These are phyloP conservation scores for Sussaba pulchella DNA, from an alignment of 2,888 invertebrate species.

Conservation along the genomic window DNA sequence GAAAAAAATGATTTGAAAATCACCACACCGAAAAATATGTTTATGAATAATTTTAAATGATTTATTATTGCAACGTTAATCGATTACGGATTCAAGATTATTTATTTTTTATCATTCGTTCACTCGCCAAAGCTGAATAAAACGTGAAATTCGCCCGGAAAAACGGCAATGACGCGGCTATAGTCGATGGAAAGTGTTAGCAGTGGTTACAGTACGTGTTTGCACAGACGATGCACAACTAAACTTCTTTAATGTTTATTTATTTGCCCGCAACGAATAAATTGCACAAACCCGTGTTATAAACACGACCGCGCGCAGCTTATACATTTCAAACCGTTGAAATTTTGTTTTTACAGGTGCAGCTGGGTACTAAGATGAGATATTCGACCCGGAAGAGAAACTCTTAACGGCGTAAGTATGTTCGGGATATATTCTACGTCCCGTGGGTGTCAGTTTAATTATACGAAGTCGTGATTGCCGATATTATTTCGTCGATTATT, in stretches of 20 bases:
- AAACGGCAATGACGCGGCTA: not conserved
- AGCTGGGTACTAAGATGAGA: conserved; percentile 77
- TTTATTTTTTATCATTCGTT: not conserved
- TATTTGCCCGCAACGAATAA: not conserved
- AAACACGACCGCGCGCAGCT: not conserved
- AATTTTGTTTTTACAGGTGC: conserved; percentile 72
- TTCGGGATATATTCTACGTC: not conserved
- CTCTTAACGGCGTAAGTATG: conserved; percentile 72
- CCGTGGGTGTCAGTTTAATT: too few relatives aligned
- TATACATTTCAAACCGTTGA: conserved; percentile 4
- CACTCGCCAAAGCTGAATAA: not conserved
- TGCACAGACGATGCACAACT: not conserved
- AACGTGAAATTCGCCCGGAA: not conserved
- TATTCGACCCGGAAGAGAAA: conserved; percentile 78
- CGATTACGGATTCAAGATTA: too few relatives aligned
- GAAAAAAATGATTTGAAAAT: not conserved
- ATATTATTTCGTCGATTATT: too few relatives aligned
- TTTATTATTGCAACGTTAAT: not conserved
- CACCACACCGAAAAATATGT: too few relatives aligned
- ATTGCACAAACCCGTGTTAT: conserved; percentile 2
- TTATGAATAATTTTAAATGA: not conserved
- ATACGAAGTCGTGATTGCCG: too few relatives aligned
- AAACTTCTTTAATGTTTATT: not conserved
- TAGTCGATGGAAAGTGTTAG: not conserved
- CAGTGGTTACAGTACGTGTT: not conserved